Evolutionary conservation across 2,113 vertebrate species (phyloP), one percentile per base, ranked within the genome.

Genomic region (Mystacornis crossleyi): DNA sequence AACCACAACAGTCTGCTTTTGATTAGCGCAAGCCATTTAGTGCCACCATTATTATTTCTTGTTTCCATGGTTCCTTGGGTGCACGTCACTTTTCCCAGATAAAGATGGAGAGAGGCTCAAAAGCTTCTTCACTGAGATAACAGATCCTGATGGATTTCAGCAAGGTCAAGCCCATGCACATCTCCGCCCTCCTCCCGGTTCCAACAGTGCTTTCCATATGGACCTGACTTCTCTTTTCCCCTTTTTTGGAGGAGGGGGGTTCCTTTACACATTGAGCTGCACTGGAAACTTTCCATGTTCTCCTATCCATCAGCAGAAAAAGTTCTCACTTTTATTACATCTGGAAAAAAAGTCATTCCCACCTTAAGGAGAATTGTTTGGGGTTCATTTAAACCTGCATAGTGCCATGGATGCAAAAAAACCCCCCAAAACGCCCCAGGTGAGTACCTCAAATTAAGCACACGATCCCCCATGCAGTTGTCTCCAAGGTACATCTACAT

Each of bases 1-100:
- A 96, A 96, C 92, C 75, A 90, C 93, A 81, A 67, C 86, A 84
- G 69, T 86, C 95, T 95, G 96, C 61, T 95, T 95, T 79, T 81
- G 92, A 95, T 95, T 95, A 97, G 88, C 92, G 88, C n/a, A 81
- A 93, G 60, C 55, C 61, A 48, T 84, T 96, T 86, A 92, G 72
- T 66, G 72, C 94, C 0, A 2, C 71, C 0, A 14, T 86, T 95
- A 40, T 82, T 96, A 93, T 93, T 84, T 95, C 93, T 86, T 96
- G 90, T 89, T 95, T 93, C 93, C 94, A 53, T 72, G 48, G 82
- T 31, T 95, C 86, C 92, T 86, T 55, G 65, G 79, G 82, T 34
- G 28, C 15, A 5, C 72, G 78, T 90, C 77, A 26, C 43, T 74
- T 75, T 71, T 86, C 60, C 69, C 90, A 95, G 90, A 74, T 55